Evolutionary conservation across 2,888 invertebrate genomes (phyloP), one percentile per base, ranked within the genome.

Genomic region (Charanyca ferruginea): DNA sequence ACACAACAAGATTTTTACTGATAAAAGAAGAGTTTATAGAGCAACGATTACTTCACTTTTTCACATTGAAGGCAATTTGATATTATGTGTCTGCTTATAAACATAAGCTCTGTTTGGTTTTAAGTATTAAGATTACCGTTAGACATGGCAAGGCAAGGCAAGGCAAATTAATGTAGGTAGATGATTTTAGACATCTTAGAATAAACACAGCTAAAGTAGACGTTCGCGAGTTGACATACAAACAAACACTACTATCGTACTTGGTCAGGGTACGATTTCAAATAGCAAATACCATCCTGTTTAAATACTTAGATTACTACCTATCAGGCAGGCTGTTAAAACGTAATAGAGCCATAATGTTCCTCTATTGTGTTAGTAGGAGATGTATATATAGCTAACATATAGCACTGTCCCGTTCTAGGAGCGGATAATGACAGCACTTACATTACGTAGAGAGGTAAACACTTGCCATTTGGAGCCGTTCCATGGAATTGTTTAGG

Each of bases 371-470:
- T 22, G 44, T 44, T 23, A 48, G 47, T 69, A 1, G 28, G 28
- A 45, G 52, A 75, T 8, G 16, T 5, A 38, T 8, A 13, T 44
- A 75, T 18, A 48, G 9, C 3, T 0, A 16, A 0, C 20, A 3
- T 44, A 58, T 53, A 59, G n/a, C 28, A 0, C 32, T 35, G 22
- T 71, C 60, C 8, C 20, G 7, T 11, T 69, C 48, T 48, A 11
- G n/a, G 5, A 20, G 3, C 23, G 28, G 42, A 53, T 75, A 71
- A 71, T 53, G 70, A 52, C 2, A 68, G 38, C 22, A 57, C 45
- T 75, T 47, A 74, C 70, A 52, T 68, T 69, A 59, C 42, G 16
- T 20, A 38, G 28, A 20, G 48, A 42, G 74, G 51, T 53, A 68
- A 70, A 52, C 58, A 48, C 45, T 58, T 38, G 35, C 74, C 47